Evolutionary conservation across 2,113 vertebrate species (phyloP).

Genomic region (Elgaria multicarinata): DNA sequence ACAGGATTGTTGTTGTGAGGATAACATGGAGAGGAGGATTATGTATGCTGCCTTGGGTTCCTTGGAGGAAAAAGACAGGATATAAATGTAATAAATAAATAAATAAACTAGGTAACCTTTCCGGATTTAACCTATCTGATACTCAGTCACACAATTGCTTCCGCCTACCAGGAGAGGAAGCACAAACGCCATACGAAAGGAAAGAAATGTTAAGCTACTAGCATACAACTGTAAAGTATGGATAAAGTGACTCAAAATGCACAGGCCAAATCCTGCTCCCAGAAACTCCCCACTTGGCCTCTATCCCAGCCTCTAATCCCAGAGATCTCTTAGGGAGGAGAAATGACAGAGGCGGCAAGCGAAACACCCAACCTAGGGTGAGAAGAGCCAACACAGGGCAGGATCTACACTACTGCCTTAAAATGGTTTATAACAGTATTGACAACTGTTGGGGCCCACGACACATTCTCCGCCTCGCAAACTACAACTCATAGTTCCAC

Average conservation of each 20-base stretch:
- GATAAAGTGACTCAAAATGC: background rate
- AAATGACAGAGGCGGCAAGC: background rate
- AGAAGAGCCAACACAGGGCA: too few relatives aligned
- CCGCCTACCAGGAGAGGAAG: constrained; percentile 6
- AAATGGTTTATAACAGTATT: too few relatives aligned
- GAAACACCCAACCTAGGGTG: background rate
- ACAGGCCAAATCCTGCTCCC: background rate
- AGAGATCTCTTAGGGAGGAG: background rate
- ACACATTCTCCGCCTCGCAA: too few relatives aligned
- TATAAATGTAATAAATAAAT: too few relatives aligned
- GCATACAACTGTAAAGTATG: background rate
- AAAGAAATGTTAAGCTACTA: background rate
- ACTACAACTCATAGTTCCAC: too few relatives aligned
- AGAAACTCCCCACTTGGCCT: background rate
- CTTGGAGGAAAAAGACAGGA: too few relatives aligned
- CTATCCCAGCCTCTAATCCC: background rate
- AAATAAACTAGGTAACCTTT: fast-evolving
- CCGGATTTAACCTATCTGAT: background rate
- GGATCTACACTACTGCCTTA: too few relatives aligned
- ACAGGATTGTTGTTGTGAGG: too few relatives aligned
- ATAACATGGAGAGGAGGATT: too few relatives aligned
- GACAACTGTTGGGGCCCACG: too few relatives aligned
- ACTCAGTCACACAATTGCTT: constrained; percentile 34
- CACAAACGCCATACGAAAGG: constrained; percentile 35
- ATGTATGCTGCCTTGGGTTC: too few relatives aligned